These are phyloP conservation scores for Drosophila pandora DNA, from an alignment of 1,140 invertebrate genomes.

Conservation along the genomic window DNA sequence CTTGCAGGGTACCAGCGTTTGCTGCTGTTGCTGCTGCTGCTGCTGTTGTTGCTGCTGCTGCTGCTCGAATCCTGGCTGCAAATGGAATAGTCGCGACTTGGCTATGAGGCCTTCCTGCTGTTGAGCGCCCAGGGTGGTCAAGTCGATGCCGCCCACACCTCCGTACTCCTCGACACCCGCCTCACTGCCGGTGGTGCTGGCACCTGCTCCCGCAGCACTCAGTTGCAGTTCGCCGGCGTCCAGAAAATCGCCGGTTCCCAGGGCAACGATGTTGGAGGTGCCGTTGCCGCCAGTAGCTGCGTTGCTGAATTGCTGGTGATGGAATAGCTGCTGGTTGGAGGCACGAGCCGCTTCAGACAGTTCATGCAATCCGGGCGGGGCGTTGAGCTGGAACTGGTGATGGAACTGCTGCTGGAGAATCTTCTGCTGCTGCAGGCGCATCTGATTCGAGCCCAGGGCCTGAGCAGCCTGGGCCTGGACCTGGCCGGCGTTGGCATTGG, in stretches of 20 bases:
- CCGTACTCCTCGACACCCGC: constrained; percentile 68
- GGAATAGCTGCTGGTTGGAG: constrained; percentile 79
- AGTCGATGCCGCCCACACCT: constrained; percentile 69
- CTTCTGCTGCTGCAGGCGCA: constrained; percentile 78
- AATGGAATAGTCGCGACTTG: constrained; percentile 79
- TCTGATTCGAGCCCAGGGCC: constrained; percentile 54
- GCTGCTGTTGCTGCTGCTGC: constrained; percentile 16
- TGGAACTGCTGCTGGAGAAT: constrained; percentile 84
- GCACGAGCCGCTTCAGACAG: constrained; percentile 85
- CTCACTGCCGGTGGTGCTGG: constrained; percentile 53
- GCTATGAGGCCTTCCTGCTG: constrained; percentile 81
- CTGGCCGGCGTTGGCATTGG: constrained; percentile 42
- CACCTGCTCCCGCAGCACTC: constrained; percentile 41
- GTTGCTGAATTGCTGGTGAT: constrained; percentile 73
- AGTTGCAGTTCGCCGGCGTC: constrained; percentile 66
- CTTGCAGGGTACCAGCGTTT: constrained; percentile 61
- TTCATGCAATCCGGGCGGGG: constrained; percentile 85
- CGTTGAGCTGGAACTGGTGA: constrained; percentile 82
- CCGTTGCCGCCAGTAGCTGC: constrained; percentile 43
- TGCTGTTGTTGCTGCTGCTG: constrained; percentile 64
- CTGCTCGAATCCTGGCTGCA: constrained; percentile 82
- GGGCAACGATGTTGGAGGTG: constrained; percentile 60
- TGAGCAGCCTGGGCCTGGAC: constrained; percentile 75
- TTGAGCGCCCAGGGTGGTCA: constrained; percentile 77
- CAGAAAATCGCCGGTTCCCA: constrained; percentile 65